Base-by-base conservation (phyloP, 2,113 vertebrate species). In the Chaetorhynchus papuensis region DNA sequence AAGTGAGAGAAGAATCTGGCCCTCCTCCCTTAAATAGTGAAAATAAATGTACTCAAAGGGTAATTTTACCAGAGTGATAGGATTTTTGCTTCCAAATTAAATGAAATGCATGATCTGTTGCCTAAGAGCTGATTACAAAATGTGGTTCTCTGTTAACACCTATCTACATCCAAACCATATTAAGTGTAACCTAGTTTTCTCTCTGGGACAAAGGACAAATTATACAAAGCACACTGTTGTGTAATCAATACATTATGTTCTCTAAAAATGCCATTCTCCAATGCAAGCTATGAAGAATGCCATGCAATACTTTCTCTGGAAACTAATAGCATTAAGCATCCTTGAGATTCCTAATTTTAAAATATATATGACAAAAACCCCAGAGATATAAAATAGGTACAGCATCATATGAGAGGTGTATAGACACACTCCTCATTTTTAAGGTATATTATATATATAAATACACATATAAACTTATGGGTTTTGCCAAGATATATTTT, bases 181-280 rank as follows among this genome's bases (percentile, higher is more conserved):
- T 80, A 81, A 71, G n/a, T 81, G 78, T 93, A 94, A 89, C 94
- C 94, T 89, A 94, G 47, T 95, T 96, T 90, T 95, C 59, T 89
- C 39, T 90, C 64, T 92, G 64, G 83, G 64, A 89, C 83, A 94
- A 90, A 95, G 79, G 45, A 92, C 47, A 93, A 92, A 85, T 93
- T 75, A 83, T 74, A 89, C 87, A 86, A 93, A 88, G 24, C 33
- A 20, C 7, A 31, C 3, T 31, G n/a, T 96, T 94, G 83, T 63
- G 80, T 68, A 95, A 96, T 60, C 71, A 86, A 93, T 49, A 83
- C 37, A 72, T 79, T 42, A 22, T 45, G 74, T 96, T 85, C 88
- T 83, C 66, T 87, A 69, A 80, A 79, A 83, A 57, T 86, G 50
- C 45, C 83, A 92, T 45, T 77, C 64, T 83, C 56, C 54, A 63